Evolutionary conservation across 2,113 vertebrate species (phyloP).

Genomic region (Guaruba guarouba): DNA sequence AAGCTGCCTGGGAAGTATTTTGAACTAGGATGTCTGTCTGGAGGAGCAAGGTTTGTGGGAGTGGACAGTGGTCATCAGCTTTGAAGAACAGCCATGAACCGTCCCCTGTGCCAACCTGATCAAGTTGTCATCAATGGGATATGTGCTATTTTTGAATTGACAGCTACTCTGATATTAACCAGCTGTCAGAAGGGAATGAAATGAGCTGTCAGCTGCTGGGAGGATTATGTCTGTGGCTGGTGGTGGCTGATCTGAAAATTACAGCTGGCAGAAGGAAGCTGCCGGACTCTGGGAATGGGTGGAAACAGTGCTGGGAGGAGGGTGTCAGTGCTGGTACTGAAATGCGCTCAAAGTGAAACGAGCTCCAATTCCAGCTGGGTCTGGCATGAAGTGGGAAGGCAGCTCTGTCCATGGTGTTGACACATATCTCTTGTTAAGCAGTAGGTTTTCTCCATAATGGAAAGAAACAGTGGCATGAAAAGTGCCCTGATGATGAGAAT

Average conservation of each 20-base stretch:
- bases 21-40: background rate
- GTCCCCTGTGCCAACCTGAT: background rate
- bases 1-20: background rate
- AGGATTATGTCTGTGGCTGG: background rate
- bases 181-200: background rate
- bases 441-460: background rate
- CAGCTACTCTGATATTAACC: background rate
- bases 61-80: background rate
- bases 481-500: background rate
- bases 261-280: background rate
- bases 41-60: background rate
- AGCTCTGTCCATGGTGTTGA: background rate
- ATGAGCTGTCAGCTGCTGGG: background rate
- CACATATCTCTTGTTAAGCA: accelerated
- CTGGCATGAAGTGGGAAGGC: background rate
- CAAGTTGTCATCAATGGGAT: background rate
- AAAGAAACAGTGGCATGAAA: background rate
- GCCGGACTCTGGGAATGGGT: background rate
- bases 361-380: background rate
- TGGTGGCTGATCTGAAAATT: background rate
- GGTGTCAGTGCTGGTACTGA: background rate
- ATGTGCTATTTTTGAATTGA: background rate
- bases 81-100: background rate
- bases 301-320: background rate
- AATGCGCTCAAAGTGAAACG: background rate